Evolutionary conservation across 2,113 vertebrate genomes (phyloP), one percentile per base, ranked within the genome.

Genomic region (Malurus melanocephalus): DNA sequence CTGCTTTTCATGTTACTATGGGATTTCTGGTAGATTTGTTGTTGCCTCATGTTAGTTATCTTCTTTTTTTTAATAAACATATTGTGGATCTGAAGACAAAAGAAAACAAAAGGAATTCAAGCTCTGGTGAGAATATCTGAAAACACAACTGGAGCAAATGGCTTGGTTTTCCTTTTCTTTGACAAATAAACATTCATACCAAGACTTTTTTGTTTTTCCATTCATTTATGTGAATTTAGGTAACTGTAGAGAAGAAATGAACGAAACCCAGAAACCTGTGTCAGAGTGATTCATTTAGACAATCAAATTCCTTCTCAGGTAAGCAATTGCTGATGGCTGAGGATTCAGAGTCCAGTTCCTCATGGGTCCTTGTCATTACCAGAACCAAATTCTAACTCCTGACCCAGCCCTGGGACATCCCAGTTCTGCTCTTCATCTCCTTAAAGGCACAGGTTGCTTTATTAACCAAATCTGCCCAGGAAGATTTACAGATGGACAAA

Each of bases 81-180:
- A 32, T 33, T 81, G 28, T 71, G 33, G 17, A 66, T 86, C 27
- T 94, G 51, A 78, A 83, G 49, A 27, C 1, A 76, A 84, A 61
- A 61, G 93, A 84, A 51, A 9, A 42, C 55, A n/a, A 61, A 20
- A 11, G 3, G 23, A 85, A 94, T 92, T 91, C 65, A 78, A 90
- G 62, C 20, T 83, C 46, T 53, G 23, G 61, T 87, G 55, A 96
- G 57, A 95, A 82, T 84, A 91, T 76, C 85, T 87, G 85, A 94
- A 95, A 94, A 94, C 18, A 90, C 94, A 96, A 48, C 24, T 56
- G 67, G 14, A 69, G 10, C 89, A 92, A 93, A 92, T 66, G 35
- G 32, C 23, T 53, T 90, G 35, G 57, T 95, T 94, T 95, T 91
- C 32, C 30, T 90, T 90, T 48, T 76, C 16, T 87, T 69, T 91